phyloP scores from a whole-genome alignment of 2,113 vertebrate genomes.

The Drymodes brunneopygia region DNA sequence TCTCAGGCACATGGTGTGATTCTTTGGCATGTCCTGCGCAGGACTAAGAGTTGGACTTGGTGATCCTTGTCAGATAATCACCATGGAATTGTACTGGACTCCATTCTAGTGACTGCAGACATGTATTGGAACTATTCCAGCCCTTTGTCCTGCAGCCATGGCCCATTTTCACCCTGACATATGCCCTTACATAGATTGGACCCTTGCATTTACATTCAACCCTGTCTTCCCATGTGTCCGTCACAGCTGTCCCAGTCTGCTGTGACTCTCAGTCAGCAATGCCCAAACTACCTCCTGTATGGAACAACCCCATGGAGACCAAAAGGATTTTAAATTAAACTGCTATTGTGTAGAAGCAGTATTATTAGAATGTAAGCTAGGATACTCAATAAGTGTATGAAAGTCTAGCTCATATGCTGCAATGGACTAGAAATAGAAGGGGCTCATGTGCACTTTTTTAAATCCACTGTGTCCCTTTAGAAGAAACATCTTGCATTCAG shows the following conservation, averaged over 20 bases:
- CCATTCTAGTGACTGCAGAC: not conserved
- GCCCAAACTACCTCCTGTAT: not conserved
- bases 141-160: not conserved
- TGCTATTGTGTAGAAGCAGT: not conserved
- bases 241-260: not conserved
- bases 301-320: not conserved
- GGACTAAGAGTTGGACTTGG: not conserved
- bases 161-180: not conserved
- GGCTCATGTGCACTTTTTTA: not conserved
- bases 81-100: not conserved
- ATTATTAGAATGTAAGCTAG: not conserved
- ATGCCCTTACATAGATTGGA: not conserved
- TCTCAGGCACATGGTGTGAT: not conserved
- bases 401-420: not conserved
- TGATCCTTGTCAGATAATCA: not conserved
- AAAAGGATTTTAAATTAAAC: not conserved
- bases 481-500: not conserved
- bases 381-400: not conserved
- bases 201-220: not conserved
- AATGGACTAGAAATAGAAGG: not conserved
- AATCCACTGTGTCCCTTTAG: not conserved
- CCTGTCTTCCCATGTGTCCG: not conserved
- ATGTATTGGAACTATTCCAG: not conserved
- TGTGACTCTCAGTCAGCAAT: not conserved
- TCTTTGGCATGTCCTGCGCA: not conserved